These are phyloP conservation scores for human (Homo sapiens) DNA, from an alignment of 2,113 vertebrate genomes.

Conservation along the genomic window GRCh38 chr5:89065001-89065500, in stretches of 20 bases:
- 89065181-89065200: constrained; percentile 55
- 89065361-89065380: not conserved
- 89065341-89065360: not conserved
- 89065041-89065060: constrained; percentile 76
- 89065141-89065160: constrained; percentile 78
- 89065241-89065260: constrained; percentile 40
- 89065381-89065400: not conserved
- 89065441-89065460: constrained; percentile 6
- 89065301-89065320: constrained; percentile 3
- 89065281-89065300: constrained; percentile 17
- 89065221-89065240: constrained; percentile 34
- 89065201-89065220: constrained; percentile 68
- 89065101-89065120: constrained; percentile 78
- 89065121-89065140: constrained; percentile 70
- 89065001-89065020: constrained; percentile 86
- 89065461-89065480: not conserved
- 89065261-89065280: constrained; percentile 31
- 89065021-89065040: constrained; percentile 82
- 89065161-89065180: constrained; percentile 71
- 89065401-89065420: not conserved
- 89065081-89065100: constrained; percentile 72
- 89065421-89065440: not conserved
- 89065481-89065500: constrained; percentile 1
- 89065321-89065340: not conserved
- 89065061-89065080: constrained; percentile 68